phyloP scores from a whole-genome alignment of 2,888 invertebrate genomes.

The Odiellus spinosus region DNA sequence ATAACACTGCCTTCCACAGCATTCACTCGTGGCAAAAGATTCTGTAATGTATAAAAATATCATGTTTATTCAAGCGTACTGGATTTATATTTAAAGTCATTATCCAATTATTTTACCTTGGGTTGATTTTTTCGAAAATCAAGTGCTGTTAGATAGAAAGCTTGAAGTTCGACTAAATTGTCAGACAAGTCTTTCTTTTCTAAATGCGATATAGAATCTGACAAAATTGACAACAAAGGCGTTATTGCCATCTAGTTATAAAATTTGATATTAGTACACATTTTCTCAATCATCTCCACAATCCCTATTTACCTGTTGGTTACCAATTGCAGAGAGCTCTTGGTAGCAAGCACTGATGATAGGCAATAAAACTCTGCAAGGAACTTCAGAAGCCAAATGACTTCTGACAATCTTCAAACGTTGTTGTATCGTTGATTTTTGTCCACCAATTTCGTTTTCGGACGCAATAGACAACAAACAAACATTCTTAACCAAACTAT shows the following conservation, averaged over 20 bases:
- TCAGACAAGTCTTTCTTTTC: slow-evolving; percentile 46
- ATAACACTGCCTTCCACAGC: slow-evolving; percentile 40
- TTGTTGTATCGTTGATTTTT: slow-evolving; percentile 12
- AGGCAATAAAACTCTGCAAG: slow-evolving; percentile 12
- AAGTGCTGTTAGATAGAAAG: slow-evolving; percentile 49
- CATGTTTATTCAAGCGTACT: not conserved
- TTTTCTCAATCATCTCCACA: not conserved
- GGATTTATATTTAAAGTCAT: not conserved
- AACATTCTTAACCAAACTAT: slow-evolving; percentile 13
- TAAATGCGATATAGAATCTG: slow-evolving; percentile 50
- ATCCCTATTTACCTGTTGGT: no score
- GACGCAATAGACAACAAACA: not conserved
- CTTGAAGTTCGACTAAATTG: slow-evolving; percentile 49
- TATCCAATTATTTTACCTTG: not conserved
- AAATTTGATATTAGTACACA: no score
- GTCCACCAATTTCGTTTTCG: not conserved
- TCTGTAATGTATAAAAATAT: not conserved
- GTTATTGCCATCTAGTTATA: slow-evolving; percentile 30
- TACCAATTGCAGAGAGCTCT: not conserved
- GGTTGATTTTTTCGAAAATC: slow-evolving; percentile 23
- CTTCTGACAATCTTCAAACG: slow-evolving; percentile 23
- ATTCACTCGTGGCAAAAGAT: not conserved
- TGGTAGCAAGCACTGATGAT: slow-evolving; percentile 11
- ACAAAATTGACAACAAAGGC: slow-evolving; percentile 56
- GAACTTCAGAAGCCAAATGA: slow-evolving; percentile 11